Base-by-base conservation (phyloP, 2,113 vertebrate genomes). In the Peromyscus leucopus region DNA sequence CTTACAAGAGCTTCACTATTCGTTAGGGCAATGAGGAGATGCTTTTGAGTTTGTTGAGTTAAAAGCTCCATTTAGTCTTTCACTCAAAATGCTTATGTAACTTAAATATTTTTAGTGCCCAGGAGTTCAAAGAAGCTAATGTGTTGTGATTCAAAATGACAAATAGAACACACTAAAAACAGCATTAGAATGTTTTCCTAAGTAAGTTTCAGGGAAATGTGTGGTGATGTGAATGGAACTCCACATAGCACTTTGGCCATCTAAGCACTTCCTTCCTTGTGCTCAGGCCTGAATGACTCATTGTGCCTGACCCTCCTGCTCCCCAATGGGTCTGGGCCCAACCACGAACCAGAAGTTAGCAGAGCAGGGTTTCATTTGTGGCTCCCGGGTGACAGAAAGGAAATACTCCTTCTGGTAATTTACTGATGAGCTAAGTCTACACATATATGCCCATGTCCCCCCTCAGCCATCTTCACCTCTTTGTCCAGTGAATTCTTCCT, bases 71-170 rank as follows among this genome's bases (percentile, higher is more conserved):
- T 98, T 98, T 97, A 98, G 85, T 87, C 92, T 88, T 98, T 97
- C 95, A 98, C 91, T 98, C 97, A 93, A 39, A 97, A 93, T 98
- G 84, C 98, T 98, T 99, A 98, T 98, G 97, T 98, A 98, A 98
- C 97, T 98, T 98, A 97, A 98, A 98, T 98, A 98, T 98, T 99
- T 99, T 98, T 98, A 98, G 98, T 98, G 97, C 95, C 96, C 94
- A 95, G 51, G 95, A 98, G 97, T 98, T 99, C 97, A 98, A 98
- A 99, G 98, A 80, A 97, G 96, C 93, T 98, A 98, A 99, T 98
- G 95, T 98, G 96, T 98, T 98, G 98, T 98, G 97, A 97, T 98
- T 98, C 98, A 98, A 96, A 98, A 98, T 98, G 98, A 98, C 98
- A 99, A 98, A 98, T 93, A 98, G 98, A 97, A 97, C 98, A 98